Evolutionary conservation across 2,888 invertebrate genomes (phyloP).

Genomic region (Leptarthrus brevirostris): DNA sequence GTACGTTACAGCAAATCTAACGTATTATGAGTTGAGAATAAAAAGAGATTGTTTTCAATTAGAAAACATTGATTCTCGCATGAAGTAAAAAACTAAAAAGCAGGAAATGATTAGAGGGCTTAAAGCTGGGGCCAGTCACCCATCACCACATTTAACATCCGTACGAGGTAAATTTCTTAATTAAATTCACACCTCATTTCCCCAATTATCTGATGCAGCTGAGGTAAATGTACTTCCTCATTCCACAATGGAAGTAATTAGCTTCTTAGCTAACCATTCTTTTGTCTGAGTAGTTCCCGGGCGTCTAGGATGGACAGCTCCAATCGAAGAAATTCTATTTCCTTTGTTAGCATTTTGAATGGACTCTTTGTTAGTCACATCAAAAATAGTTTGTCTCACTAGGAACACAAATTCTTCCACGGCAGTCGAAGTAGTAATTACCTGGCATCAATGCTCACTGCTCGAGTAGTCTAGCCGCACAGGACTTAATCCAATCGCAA

Average conservation of each 20-base stretch:
- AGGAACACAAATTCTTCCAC: slow-evolving; percentile 14
- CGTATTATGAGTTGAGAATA: no score
- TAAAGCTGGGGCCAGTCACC: no score
- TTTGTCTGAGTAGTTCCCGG: slow-evolving; percentile 19
- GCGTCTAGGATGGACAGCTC: slow-evolving; percentile 10
- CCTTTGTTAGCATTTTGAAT: background rate
- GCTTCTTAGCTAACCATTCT: slow-evolving; percentile 5
- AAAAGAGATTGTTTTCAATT: no score
- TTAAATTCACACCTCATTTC: slow-evolving; percentile 36
- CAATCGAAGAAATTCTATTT: slow-evolving; percentile 1
- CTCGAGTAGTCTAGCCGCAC: background rate
- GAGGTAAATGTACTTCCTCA: slow-evolving; percentile 26
- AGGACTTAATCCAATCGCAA: slow-evolving; percentile 23
- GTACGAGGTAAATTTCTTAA: background rate
- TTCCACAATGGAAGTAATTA: slow-evolving; percentile 41
- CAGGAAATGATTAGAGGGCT: no score
- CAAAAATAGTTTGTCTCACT: slow-evolving; percentile 40
- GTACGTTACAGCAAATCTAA: no score
- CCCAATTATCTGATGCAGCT: slow-evolving; percentile 25
- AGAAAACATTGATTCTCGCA: no score
- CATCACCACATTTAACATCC: no score
- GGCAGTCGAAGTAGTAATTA: slow-evolving; percentile 8
- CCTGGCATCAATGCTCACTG: slow-evolving; percentile 12
- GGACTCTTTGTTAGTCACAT: slow-evolving; percentile 26
- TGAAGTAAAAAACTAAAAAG: no score